These are phyloP conservation scores for Eueremaeus valkanovi DNA, from an alignment of 2,888 invertebrate species.

Conservation along the genomic window DNA sequence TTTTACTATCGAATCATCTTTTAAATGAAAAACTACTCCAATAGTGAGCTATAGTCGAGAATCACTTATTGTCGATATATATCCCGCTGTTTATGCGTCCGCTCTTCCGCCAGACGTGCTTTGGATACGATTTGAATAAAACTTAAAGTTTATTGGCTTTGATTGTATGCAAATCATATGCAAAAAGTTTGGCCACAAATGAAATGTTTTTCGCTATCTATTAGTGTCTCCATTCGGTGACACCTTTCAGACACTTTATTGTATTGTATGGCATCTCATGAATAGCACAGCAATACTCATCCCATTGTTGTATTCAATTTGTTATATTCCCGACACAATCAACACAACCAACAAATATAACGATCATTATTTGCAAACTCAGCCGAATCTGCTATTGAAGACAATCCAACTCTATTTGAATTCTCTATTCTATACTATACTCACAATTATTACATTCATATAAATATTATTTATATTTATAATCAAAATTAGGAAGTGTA, in stretches of 20 bases:
- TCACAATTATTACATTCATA: neutral
- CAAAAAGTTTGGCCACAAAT: slow-evolving; percentile 17
- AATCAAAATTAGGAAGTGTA: too few relatives aligned
- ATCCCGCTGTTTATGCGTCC: slow-evolving; percentile 26
- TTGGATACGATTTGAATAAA: neutral
- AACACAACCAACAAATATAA: slow-evolving; percentile 24
- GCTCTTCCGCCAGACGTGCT: neutral
- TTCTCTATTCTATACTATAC: neutral
- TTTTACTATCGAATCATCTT: neutral
- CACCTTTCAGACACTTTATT: slow-evolving; percentile 21
- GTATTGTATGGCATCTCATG: neutral
- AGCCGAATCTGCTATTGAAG: too few relatives aligned
- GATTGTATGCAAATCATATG: slow-evolving; percentile 6
- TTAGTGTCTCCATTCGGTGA: slow-evolving; percentile 17
- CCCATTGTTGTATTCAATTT: slow-evolving; percentile 19
- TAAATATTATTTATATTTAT: neutral
- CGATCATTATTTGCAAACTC: too few relatives aligned
- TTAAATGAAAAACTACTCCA: neutral
- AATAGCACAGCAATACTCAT: slow-evolving; percentile 12
- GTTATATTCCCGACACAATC: neutral
- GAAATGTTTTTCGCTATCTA: slow-evolving; percentile 7
- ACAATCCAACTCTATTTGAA: neutral
- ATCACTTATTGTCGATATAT: slow-evolving; percentile 19
- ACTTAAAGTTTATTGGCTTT: neutral
- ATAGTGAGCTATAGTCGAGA: neutral